Conservation (phyloP, 2,113 vertebrate species). For the Melanostigma gelatinosum region DNA sequence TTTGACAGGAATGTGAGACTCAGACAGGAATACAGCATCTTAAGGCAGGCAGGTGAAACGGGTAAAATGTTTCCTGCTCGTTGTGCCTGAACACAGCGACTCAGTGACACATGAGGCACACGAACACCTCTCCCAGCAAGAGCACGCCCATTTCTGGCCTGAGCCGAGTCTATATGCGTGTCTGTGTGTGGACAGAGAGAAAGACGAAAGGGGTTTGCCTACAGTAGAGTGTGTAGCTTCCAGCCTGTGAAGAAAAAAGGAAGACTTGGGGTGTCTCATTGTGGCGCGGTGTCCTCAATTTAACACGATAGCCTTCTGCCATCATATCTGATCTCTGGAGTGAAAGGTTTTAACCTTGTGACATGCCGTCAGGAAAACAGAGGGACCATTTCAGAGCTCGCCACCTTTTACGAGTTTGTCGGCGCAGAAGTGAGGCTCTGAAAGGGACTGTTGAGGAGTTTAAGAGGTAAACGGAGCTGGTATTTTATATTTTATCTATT, state of each 20-base stretch:
- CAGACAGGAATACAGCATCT: conserved; percentile 54
- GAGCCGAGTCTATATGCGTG: not conserved
- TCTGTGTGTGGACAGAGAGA: not conserved
- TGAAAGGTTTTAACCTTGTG: conserved; percentile 50
- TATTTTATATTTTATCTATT: not conserved
- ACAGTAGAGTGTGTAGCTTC: not conserved
- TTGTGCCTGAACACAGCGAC: conserved; percentile 32
- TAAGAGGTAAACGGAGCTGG: not conserved
- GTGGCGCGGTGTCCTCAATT: conserved; percentile 26
- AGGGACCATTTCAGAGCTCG: not conserved
- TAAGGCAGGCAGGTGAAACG: conserved; percentile 63
- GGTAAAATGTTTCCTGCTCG: conserved; percentile 37
- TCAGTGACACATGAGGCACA: conserved; percentile 40
- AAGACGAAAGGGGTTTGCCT: conserved; percentile 6
- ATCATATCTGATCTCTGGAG: conserved; percentile 23
- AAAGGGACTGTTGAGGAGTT: conserved; percentile 23
- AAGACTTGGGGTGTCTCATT: not conserved
- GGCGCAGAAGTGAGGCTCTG: conserved; percentile 12
- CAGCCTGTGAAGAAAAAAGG: not conserved
- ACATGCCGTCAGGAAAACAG: conserved; percentile 18
- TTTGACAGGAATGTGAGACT: conserved; percentile 52
- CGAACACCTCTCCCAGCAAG: conserved; percentile 27
- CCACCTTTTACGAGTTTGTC: not conserved
- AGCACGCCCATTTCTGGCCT: conserved; percentile 25
- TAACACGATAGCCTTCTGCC: conserved; percentile 22